Base-by-base conservation (phyloP, 1,140 invertebrate genomes). In the fruit fly (Drosophila melanogaster) region DNA sequence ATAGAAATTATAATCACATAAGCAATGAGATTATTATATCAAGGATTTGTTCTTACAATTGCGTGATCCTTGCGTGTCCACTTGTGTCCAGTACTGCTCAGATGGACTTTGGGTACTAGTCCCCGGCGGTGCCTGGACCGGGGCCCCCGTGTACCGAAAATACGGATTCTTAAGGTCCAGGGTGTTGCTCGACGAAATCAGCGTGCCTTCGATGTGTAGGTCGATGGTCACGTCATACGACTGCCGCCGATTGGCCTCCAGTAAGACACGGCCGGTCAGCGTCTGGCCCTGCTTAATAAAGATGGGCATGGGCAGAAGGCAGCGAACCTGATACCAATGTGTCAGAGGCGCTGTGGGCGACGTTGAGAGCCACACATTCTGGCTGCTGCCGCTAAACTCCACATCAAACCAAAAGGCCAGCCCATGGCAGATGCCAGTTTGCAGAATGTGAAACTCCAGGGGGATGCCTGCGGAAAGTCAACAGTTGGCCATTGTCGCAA, bases 341-440 rank as follows among this genome's bases (percentile, higher is more conserved):
- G 99, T 99, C 3, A 99, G 93, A n/a, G 98, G 98, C 92, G 99
- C 98, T 15, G 98, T 99, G 0, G 99, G 99, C 7, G 98, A 95
- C 19, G 99, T 99, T n/a, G 98, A 99, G 4, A 99, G 93, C 98
- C 98, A 99, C 53, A 99, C 96, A 58, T 97, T 96, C 89, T 97
- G 96, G 66, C 95, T 95, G 57, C 95, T 96, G 26, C 99, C 99
- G 53, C 97, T 95, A 93, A 99, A 99, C 50, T 98, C 96, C n/a
- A 99, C 99, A 93, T 99, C 99, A 93, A 99, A 99, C 99, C 99
- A 99, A 93, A 99, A 99, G 17, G 99, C 99, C 61, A 99, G 93
- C 8, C 99, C 99, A 91, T 99, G 99, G 70, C 99, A 96, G 62
- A 98, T 98, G 47, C 98, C 98, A 19, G 98, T 96, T 92, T 99